Percentiles rank a stretch among this genome's conserved stretches.
Evolutionary conservation across 1,140 invertebrate species (phyloP).

Genomic region (Achatina immaculata): DNA sequence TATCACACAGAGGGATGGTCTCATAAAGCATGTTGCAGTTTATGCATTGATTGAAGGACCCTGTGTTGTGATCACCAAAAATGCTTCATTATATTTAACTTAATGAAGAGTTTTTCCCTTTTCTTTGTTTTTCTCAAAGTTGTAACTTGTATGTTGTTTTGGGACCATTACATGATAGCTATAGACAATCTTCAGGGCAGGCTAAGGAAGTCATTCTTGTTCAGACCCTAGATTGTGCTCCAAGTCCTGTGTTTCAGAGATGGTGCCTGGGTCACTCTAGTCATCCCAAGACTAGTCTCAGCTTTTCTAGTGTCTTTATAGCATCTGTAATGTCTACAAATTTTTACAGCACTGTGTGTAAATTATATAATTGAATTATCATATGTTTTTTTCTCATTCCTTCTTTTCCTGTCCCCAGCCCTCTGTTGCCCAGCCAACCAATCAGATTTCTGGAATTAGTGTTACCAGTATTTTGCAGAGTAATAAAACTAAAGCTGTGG

Average conservation of each 20-base stretch:
- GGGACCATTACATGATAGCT: conserved; percentile 40
- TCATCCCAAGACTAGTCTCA: background rate
- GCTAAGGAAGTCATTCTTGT: background rate
- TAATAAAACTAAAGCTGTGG: no score
- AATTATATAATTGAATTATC: background rate
- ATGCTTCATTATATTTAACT: conserved; percentile 10
- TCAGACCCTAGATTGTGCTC: background rate
- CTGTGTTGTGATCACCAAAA: background rate
- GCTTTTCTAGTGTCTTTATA: conserved; percentile 5
- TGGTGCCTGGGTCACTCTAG: conserved; percentile 1
- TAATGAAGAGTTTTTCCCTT: background rate
- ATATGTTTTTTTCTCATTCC: background rate
- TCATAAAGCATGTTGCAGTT: background rate
- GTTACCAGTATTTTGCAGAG: no score
- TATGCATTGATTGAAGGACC: background rate
- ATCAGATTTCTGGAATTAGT: no score
- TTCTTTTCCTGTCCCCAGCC: no score
- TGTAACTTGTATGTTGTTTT: conserved; percentile 32
- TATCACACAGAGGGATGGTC: background rate
- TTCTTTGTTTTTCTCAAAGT: background rate
- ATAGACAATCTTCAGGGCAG: conserved; percentile 30
- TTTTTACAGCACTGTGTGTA: background rate
- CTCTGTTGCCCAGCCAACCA: no score
- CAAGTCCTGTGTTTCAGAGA: background rate
- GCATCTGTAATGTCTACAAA: background rate